Evolutionary conservation across 2,113 vertebrate species (phyloP), one percentile per base, ranked within the genome.

Genomic region (Leptocoma aspasia): DNA sequence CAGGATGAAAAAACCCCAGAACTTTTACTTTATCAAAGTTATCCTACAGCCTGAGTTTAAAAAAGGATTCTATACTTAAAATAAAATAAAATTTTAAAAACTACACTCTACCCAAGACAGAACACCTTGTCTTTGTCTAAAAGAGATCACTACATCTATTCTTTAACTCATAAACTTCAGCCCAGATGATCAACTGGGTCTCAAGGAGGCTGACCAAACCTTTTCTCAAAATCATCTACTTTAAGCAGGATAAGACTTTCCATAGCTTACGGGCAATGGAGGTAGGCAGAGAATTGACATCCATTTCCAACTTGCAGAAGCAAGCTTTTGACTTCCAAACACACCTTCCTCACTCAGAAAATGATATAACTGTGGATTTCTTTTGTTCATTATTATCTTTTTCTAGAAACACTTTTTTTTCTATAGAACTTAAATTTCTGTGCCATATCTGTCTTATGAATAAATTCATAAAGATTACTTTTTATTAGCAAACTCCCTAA

Each of bases 401-500:
- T 82, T 11, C 61, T 68, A 50, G 73, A 89, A 86, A 54, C 17
- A 20, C n/a, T 19, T 30, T 71, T 63, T 44, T 80, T 75, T 19
- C 12, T 50, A 6, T 3, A 33, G 37, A 88, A 75, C 42, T 72
- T 69, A 91, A 92, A 57, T 64, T 66, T 90, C 63, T 50, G 23
- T 49, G 87, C 49, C 42, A 5, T 82, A 82, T 92, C 33, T 95
- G 72, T 93, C 76, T 80, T 82, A 81, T 26, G 60, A 84, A 91
- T 79, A 96, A 94, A 95, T 93, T 54, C 39, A 86, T 65, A 53
- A 83, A 93, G 76, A 63, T 92, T 90, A 54, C 73, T 94, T 94
- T 96, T 95, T 42, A 96, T 96, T 95, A 94, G 61, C 53, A 95
- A 97, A 94, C 94, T 90, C 90, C 41, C 93, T 75, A 92, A 90